These are phyloP conservation scores for Nyctereutes procyonoides DNA, from an alignment of 2,113 vertebrate species.

Conservation along the genomic window DNA sequence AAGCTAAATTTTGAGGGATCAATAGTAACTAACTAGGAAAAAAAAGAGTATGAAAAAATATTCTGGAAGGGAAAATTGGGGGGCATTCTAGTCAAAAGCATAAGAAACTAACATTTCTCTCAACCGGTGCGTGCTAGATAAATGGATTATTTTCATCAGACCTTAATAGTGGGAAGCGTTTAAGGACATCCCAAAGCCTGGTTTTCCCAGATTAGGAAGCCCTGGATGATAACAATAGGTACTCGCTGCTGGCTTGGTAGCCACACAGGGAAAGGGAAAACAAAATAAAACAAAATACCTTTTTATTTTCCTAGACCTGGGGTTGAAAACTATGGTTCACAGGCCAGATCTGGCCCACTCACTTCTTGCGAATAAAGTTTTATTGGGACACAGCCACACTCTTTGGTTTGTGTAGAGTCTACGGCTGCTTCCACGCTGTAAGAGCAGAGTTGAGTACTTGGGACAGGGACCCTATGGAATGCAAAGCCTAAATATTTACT, in stretches of 20 bases:
- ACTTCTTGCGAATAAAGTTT: slow-evolving; percentile 47
- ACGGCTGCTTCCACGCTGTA: background rate
- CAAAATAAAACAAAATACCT: background rate
- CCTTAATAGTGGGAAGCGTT: background rate
- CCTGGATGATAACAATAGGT: background rate
- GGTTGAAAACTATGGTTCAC: background rate
- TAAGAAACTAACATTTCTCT: background rate
- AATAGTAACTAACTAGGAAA: background rate
- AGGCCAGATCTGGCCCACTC: background rate
- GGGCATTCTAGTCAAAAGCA: background rate
- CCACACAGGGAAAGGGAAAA: background rate
- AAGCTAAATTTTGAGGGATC: background rate
- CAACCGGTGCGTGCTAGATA: background rate
- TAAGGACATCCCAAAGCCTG: background rate
- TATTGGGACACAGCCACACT: background rate
- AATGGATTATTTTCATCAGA: background rate
- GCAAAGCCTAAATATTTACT: slow-evolving; percentile 7
- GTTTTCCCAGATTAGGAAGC: background rate
- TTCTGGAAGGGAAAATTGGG: background rate
- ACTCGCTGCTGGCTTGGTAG: background rate
- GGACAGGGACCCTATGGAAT: background rate
- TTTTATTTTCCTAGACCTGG: background rate
- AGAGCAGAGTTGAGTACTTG: background rate
- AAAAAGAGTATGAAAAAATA: background rate
- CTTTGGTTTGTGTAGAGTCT: background rate